Percentiles rank a stretch among this genome's conserved stretches.
phyloP scores from a whole-genome alignment of 37 sponge, comb jelly and placozoan species.

The Oscarella lobularis region DNA sequence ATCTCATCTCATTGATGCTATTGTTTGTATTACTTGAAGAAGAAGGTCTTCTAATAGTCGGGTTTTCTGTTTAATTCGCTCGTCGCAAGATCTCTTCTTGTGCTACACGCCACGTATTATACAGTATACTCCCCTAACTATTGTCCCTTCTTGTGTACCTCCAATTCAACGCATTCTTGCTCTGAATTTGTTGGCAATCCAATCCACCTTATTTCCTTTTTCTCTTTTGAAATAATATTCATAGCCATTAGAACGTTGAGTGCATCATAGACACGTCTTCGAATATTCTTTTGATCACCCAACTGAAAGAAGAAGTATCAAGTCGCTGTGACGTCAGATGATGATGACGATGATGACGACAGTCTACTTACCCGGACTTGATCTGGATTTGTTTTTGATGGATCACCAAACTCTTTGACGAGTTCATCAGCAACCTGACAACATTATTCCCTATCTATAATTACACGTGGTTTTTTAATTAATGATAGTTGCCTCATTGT shows the following conservation, averaged over 20 bases:
- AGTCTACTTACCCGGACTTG: not conserved
- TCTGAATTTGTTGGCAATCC: constrained; percentile 90
- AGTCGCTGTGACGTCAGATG: no score
- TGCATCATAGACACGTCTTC: constrained; percentile 91
- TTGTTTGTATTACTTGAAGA: no score
- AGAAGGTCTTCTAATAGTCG: no score
- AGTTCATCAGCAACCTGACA: constrained; percentile 93
- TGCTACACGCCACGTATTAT: no score
- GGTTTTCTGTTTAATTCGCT: no score
- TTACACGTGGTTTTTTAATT: not conserved
- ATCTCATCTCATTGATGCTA: no score
- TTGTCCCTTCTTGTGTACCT: constrained; percentile 45
- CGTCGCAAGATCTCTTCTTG: no score
- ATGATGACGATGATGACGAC: no score
- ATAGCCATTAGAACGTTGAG: constrained; percentile 96
- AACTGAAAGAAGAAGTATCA: constrained; percentile 18
- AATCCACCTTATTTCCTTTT: constrained; percentile 93
- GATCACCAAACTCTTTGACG: constrained; percentile 73
- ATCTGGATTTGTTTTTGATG: constrained; percentile 16
- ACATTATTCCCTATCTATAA: no score
- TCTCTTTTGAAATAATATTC: constrained; percentile 94
- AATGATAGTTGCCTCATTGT: constrained; percentile 64
- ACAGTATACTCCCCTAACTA: no score
- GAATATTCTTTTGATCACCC: constrained; percentile 89
- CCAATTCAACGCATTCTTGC: constrained; percentile 80